Conservation (phyloP, 1,140 invertebrate species). For the Camponotus pennsylvanicus region DNA sequence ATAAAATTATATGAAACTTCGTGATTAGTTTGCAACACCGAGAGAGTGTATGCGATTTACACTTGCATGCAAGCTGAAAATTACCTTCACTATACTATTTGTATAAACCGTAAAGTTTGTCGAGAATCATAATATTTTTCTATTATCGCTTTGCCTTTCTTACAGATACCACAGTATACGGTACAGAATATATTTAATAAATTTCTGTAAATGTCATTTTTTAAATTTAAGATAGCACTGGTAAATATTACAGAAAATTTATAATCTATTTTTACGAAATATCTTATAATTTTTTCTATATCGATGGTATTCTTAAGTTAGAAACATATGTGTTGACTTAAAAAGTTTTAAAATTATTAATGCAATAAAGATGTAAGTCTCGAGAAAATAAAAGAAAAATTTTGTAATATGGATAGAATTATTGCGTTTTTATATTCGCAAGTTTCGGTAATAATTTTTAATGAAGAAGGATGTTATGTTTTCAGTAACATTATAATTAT, state of each 20-base stretch:
- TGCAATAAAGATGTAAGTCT: neutral
- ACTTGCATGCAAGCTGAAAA: slow-evolving; percentile 22
- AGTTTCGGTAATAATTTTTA: slow-evolving; percentile 50
- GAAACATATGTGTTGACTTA: neutral
- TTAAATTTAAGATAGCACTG: neutral
- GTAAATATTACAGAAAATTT: neutral
- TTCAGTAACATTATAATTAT: slow-evolving; percentile 46
- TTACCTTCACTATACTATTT: neutral
- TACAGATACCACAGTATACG: neutral
- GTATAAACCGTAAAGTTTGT: neutral
- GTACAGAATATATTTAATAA: neutral
- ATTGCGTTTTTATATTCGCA: neutral
- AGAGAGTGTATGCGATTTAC: slow-evolving; percentile 39
- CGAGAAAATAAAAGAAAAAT: slow-evolving; percentile 19
- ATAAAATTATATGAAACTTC: slow-evolving; percentile 74
- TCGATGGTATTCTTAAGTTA: neutral
- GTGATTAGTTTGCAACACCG: slow-evolving; percentile 57
- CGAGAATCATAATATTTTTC: slow-evolving; percentile 1
- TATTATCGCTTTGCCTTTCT: neutral
- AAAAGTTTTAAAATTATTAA: slow-evolving; percentile 23
- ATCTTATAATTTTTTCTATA: neutral
- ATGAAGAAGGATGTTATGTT: slow-evolving; percentile 30
- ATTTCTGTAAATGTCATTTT: neutral
- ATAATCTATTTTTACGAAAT: slow-evolving; percentile 4
- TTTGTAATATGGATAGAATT: neutral